Base-by-base conservation (phyloP, 30 jellyfish, hydroid and myxozoan genomes). In the Phacellophora camtschatica region DNA sequence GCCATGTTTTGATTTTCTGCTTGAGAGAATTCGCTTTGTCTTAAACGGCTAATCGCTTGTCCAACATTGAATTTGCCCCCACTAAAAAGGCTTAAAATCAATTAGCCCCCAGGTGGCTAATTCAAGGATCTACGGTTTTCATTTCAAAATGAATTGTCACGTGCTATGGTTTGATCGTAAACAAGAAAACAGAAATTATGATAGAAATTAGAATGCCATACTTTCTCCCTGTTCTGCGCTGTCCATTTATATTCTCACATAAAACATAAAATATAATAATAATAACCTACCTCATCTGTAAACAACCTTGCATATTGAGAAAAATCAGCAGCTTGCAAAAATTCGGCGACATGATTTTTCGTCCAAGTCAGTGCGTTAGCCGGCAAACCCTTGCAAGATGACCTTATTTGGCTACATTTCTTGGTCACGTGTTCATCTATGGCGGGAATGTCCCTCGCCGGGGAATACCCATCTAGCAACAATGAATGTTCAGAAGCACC, bases 321-420 rank as follows among this genome's bases (percentile, higher is more conserved):
- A 28, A 67, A 53, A 0, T 66, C 89, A 25, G 98, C 95, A n/a
- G 83, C 90, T 18, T 65, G 71, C 0, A 92, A 68, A 73, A 92
- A 92, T 54, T 79, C 85, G 0, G 91, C 95, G 34, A 92, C 98
- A 50, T 92, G 87, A 4, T 73, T 65, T 69, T 74, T 92, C 36
- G 90, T 84, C 98, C 98, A 92, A 1, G 67, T 23, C 9, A 78
- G 42, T 18, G 98, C 95, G 67, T 92, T 84, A 34, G 61, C 45
- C 6, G 98, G 98, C 16, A 92, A 74, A 34, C 75, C 82, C 35
- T 78, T 85, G 64, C 96, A 92, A 20, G 86, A 31, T 39, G 59
- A 10, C 34, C 89, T 82, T 13, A 90, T 77, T 56, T 75, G 80
- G 77, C 63, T 77, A 67, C 86, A 83, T 46, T 82, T 82, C 2